phyloP scores from a whole-genome alignment of 2,888 invertebrate species.

The Trichogramma evanescens region DNA sequence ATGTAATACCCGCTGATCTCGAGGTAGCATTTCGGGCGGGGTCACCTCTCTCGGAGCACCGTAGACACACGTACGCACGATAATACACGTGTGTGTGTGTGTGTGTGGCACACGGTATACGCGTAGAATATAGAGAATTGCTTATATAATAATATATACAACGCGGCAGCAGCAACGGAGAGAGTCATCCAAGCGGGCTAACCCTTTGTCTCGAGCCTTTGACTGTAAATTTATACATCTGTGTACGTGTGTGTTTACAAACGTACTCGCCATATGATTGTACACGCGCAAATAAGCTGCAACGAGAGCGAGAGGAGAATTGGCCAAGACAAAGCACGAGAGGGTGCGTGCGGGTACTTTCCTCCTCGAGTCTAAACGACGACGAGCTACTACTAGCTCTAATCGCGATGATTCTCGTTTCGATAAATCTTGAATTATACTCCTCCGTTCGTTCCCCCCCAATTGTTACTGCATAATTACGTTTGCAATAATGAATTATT shows the following conservation, averaged over 20 bases:
- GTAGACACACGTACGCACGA: not conserved
- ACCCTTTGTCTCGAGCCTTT: constrained; percentile 21
- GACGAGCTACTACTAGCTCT: not conserved
- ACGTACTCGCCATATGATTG: no score
- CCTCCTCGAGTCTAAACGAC: not conserved
- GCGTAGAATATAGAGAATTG: not conserved
- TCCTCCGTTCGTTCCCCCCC: no score
- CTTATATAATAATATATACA: no score
- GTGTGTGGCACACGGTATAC: not conserved
- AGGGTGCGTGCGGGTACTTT: not conserved
- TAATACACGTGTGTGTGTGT: not conserved
- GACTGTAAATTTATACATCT: constrained; percentile 5
- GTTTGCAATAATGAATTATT: no score
- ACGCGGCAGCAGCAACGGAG: no score
- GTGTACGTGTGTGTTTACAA: no score
- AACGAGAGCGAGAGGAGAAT: not conserved
- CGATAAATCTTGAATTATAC: constrained; percentile 11
- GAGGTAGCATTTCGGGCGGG: no score
- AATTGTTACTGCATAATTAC: no score
- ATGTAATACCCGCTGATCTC: no score
- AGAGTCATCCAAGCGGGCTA: not conserved
- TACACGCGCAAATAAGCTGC: no score
- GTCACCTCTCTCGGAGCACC: no score
- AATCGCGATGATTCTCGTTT: constrained; percentile 20
- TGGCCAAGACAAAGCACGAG: constrained; percentile 12